Evolutionary conservation across 2,888 invertebrate genomes (phyloP).

Genomic region (Amphipoea lucens): DNA sequence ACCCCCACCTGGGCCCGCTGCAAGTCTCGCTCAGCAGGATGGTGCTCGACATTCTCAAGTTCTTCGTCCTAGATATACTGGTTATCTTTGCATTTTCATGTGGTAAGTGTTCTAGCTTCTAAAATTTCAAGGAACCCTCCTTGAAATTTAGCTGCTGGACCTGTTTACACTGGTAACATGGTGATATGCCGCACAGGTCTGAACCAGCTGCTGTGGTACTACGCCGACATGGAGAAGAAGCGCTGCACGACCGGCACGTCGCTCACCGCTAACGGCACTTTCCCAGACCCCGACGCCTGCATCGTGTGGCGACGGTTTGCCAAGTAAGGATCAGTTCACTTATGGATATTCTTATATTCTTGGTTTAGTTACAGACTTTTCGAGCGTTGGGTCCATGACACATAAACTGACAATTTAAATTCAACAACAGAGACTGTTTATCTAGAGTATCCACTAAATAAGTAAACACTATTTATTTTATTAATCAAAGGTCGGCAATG

Average conservation of each 20-base stretch:
- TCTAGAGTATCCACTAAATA: not conserved
- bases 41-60: conserved; percentile 99
- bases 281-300: conserved; percentile 94
- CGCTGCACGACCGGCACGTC: conserved; percentile 91
- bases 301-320: conserved; percentile 96
- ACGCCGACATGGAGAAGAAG: conserved; percentile 96
- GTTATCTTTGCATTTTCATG: conserved; percentile 99
- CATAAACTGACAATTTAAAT: not conserved
- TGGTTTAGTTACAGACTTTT: not conserved
- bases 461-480: not conserved
- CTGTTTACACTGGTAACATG: not conserved
- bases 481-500: not conserved
- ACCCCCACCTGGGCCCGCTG: conserved; percentile 98
- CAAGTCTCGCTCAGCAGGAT: conserved; percentile 98
- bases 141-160: no score
- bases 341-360: not conserved
- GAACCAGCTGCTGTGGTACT: conserved; percentile 97
- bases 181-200: conserved; percentile 89
- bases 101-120: conserved; percentile 91
- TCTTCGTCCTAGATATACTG: conserved; percentile 97
- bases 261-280: conserved; percentile 84
- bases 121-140: not conserved
- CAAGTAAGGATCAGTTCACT: conserved; percentile 91
- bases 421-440: not conserved
- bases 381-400: not conserved